Evolutionary conservation across 2,888 invertebrate species (phyloP), one percentile per base, ranked within the genome.

Genomic region (Hofmannophila pseudospretella): DNA sequence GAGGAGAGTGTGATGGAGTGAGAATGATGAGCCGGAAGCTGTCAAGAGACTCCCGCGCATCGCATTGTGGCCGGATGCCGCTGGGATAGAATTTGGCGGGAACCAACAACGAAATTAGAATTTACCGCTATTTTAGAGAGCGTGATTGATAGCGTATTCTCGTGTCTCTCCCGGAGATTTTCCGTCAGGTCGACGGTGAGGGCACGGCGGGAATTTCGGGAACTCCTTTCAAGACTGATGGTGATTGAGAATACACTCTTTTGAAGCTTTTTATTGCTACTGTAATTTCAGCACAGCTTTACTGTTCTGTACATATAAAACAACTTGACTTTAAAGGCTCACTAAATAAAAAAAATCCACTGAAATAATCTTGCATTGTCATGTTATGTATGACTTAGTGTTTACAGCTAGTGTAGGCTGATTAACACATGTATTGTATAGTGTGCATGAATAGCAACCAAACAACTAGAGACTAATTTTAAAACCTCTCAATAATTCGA

Each of bases 21-120:
- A 52, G 52, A 65, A 49, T 54, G 65, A 61, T 54, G 62, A 58
- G 52, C 61, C 70, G 78, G 77, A 78, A 70, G 73, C 46, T 64
- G 59, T 64, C 66, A 64, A 52, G 50, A 49, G 62, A 66, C 58
- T 58, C 61, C 38, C 49, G 54, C 58, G 62, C 62, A 54, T 60
- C 62, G 53, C 56, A 50, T 60, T 51, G 50, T 58, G 44, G 53
- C 70, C 74, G 76, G 77, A 77, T 69, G 71, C 56, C 51, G 49
- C 47, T 42, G 23, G 23, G 23, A 23, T 54, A 53, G 46, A 62
- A 60, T 73, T 74, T 67, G 61, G 64, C 67, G 62, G 65, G 58
- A 63, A 64, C 61, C 49, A 45, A 41, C 47, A 52, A 64, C 74
- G 42, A 57, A 76, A 68, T 75, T 77, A 76, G 72, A 73, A 49